phyloP scores from a whole-genome alignment of 2,797 vertebrate genomes.

The Gallinago nigripennis region DNA sequence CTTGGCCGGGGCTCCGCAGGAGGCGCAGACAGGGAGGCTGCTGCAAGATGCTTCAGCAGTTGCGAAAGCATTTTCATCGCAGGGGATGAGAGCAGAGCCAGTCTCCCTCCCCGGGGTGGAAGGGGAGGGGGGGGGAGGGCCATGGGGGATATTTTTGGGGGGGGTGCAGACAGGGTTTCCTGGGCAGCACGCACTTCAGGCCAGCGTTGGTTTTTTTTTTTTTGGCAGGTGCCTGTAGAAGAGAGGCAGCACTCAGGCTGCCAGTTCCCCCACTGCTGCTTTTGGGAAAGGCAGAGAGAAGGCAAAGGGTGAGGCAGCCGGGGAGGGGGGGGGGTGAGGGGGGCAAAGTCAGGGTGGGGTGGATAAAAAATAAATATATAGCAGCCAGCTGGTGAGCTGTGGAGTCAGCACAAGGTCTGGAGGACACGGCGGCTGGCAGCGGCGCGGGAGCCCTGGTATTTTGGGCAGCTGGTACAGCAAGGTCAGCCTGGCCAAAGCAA shows the following conservation, averaged over 20 bases:
- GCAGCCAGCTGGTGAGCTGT: constrained; percentile 65
- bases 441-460: background rate
- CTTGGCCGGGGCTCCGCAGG: background rate
- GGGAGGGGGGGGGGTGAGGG: background rate
- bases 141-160: rapidly evolving
- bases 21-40: background rate
- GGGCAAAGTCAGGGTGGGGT: background rate
- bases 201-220: background rate
- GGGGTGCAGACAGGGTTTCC: background rate
- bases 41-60: background rate
- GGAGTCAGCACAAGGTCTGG: constrained; percentile 58
- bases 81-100: background rate
- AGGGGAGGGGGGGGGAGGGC: background rate
- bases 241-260: background rate
- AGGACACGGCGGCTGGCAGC: constrained; percentile 22
- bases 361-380: constrained; percentile 42
- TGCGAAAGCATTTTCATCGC: background rate
- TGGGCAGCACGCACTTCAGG: background rate
- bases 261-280: background rate
- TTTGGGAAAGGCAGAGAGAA: constrained; percentile 2
- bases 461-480: constrained; percentile 60
- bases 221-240: background rate
- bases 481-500: background rate
- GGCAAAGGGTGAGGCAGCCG: background rate
- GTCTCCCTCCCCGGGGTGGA: background rate